A percentile compares a stretch with the other conserved stretches of the same genome.
Evolutionary conservation across 2,888 invertebrate species (phyloP).

Genomic region (Oxyteleia sp.): DNA sequence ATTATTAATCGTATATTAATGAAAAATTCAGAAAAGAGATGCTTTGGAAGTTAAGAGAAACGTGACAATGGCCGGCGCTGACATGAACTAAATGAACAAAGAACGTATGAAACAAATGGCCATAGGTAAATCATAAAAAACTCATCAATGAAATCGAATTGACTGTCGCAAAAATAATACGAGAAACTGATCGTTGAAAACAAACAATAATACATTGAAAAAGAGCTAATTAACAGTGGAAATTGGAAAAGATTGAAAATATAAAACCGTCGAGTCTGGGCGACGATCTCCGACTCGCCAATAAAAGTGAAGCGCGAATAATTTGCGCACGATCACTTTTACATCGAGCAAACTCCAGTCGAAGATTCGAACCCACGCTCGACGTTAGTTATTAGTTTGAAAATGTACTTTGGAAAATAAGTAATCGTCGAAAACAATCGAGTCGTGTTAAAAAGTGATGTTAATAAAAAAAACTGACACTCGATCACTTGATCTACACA

Average conservation of each 20-base stretch:
- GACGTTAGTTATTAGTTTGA: conserved; percentile 62
- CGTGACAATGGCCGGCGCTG: conserved; percentile 76
- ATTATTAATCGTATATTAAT: conserved; percentile 84
- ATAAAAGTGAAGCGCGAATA: too few relatives aligned
- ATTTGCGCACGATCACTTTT: background rate
- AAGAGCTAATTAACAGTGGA: conserved; percentile 65
- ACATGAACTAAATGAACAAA: conserved; percentile 76
- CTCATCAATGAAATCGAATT: conserved; percentile 29
- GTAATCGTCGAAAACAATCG: conserved; percentile 19
- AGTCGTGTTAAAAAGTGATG: conserved; percentile 43
- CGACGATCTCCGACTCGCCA: background rate
- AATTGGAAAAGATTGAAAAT: conserved; percentile 64
- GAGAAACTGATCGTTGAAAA: conserved; percentile 60
- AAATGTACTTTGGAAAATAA: conserved; percentile 56
- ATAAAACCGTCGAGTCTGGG: conserved; percentile 11
- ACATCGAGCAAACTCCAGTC: background rate
- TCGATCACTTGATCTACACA: conserved; percentile 2
- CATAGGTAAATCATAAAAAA: conserved; percentile 61
- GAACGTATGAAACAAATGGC: conserved; percentile 69
- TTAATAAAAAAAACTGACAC: conserved; percentile 34
- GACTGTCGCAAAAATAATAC: conserved; percentile 68
- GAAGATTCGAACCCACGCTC: background rate
- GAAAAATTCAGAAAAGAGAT: conserved; percentile 83
- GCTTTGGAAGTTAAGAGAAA: conserved; percentile 82
- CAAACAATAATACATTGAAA: conserved; percentile 76